Evolutionary conservation across 2,797 vertebrate genomes (phyloP).

Genomic region (Lithobates pipiens): DNA sequence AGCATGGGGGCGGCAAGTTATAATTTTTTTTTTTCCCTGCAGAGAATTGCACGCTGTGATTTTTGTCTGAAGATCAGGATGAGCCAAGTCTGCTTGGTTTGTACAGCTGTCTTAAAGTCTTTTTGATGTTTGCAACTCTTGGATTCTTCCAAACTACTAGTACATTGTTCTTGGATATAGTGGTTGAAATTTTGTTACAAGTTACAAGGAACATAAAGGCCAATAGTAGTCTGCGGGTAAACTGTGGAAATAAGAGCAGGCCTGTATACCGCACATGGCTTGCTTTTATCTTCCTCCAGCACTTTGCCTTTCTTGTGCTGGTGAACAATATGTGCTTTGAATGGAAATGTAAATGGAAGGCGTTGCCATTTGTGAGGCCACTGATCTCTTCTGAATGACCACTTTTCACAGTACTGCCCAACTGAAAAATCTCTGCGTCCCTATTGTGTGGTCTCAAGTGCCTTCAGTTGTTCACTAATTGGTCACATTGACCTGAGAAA

Average conservation of each 20-base stretch:
- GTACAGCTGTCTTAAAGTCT: too few species aligned
- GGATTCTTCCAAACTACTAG: too few species aligned
- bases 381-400: conserved; percentile 4
- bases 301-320: neutral
- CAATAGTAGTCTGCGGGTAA: neutral
- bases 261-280: neutral
- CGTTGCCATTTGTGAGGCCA: conserved; percentile 13
- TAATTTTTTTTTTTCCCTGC: too few species aligned
- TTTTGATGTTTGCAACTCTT: too few species aligned
- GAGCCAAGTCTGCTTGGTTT: too few species aligned
- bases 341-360: conserved; percentile 10
- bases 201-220: neutral
- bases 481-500: conserved; percentile 28
- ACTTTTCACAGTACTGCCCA: conserved; percentile 4
- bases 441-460: neutral
- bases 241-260: neutral
- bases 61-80: too few species aligned
- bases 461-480: conserved; percentile 37
- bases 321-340: conserved; percentile 23
- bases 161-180: too few species aligned
- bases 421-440: conserved; percentile 9
- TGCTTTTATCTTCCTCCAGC: conserved; percentile 12
- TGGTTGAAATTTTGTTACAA: neutral
- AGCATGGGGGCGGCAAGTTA: too few species aligned
- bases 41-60: too few species aligned